Evolutionary conservation across 2,888 invertebrate genomes (phyloP).

Genomic region (Hydrotaea cyrtoneurina): DNA sequence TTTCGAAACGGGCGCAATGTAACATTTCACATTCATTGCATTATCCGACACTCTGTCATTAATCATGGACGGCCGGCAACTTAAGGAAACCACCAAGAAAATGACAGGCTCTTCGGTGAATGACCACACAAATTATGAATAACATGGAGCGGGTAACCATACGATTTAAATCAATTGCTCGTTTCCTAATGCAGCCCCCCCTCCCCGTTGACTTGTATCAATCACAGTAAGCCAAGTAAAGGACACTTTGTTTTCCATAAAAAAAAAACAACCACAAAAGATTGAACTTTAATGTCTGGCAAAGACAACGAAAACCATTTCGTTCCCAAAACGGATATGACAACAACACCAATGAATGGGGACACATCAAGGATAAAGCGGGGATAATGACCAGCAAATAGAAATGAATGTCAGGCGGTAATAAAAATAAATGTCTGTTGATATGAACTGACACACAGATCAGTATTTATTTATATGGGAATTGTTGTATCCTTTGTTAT

Average conservation of each 20-base stretch:
- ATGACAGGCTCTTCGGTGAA: background rate
- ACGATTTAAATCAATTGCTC: constrained; percentile 59
- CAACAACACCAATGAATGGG: constrained; percentile 41
- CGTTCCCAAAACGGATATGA: background rate
- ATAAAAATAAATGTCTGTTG: constrained; percentile 79
- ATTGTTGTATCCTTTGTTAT: constrained; percentile 24
- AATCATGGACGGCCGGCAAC: constrained; percentile 52
- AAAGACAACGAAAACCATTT: constrained; percentile 59
- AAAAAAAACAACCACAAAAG: background rate
- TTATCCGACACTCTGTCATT: constrained; percentile 57
- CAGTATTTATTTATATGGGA: constrained; percentile 38
- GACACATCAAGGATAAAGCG: constrained; percentile 49
- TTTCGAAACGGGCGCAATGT: constrained; percentile 8
- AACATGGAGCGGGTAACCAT: background rate
- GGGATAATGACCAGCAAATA: constrained; percentile 76
- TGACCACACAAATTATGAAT: background rate
- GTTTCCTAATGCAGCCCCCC: background rate
- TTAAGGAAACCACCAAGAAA: background rate
- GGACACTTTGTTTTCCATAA: constrained; percentile 43
- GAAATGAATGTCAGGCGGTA: constrained; percentile 80
- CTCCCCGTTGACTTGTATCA: constrained; percentile 18
- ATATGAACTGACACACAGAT: constrained; percentile 5
- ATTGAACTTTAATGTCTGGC: constrained; percentile 59
- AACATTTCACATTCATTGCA: constrained; percentile 47
- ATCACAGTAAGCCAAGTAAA: constrained; percentile 45